phyloP scores from a whole-genome alignment of 2,888 invertebrate genomes.

The Amblyjoppa fuscipennis region DNA sequence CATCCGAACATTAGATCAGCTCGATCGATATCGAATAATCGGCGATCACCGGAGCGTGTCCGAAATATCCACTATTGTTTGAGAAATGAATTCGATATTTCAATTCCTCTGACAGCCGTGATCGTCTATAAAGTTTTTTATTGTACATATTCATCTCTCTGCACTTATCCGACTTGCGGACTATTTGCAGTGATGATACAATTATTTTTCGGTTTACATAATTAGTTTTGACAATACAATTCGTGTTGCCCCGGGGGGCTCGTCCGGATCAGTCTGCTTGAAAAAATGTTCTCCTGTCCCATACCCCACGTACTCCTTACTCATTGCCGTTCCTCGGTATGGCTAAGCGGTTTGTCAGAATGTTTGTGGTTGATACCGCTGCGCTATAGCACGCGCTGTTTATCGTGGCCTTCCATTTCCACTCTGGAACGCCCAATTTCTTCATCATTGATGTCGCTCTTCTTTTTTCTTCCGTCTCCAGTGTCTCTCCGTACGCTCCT shows the following conservation, averaged over 20 bases:
- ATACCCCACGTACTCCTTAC: neutral
- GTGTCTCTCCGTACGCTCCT: neutral
- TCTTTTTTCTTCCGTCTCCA: neutral
- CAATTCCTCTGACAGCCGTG: conserved; percentile 78
- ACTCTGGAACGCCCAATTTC: neutral
- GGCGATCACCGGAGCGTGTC: neutral
- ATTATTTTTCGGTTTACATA: neutral
- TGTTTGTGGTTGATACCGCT: neutral
- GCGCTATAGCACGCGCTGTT: neutral
- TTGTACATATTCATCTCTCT: neutral
- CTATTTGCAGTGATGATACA: neutral
- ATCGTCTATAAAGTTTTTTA: conserved; percentile 72
- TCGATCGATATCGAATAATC: neutral
- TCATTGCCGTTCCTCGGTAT: neutral
- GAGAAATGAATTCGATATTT: neutral
- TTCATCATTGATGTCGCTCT: too few relatives aligned
- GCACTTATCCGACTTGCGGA: neutral
- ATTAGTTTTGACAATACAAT: neutral
- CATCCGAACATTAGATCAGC: neutral
- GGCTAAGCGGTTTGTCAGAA: neutral
- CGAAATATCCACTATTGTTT: neutral
- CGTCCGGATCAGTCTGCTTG: neutral
- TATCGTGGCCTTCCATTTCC: neutral
- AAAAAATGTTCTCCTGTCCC: neutral
- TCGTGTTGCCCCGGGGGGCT: too few relatives aligned